Conservation (phyloP, 1,140 invertebrate species). For the Drusus annulatus region DNA sequence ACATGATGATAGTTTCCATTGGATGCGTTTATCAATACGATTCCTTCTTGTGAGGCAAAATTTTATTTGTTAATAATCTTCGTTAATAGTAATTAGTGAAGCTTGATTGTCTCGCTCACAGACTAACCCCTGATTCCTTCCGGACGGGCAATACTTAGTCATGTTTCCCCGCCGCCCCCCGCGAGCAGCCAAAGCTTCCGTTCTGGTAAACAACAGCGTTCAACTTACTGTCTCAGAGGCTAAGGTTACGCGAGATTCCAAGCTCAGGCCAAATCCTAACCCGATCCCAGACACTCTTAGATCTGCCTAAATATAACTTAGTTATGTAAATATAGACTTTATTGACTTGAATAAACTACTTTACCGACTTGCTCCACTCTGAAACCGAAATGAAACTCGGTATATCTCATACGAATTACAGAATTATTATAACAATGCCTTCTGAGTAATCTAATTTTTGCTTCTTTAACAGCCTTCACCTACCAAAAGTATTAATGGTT, state of each 20-base stretch:
- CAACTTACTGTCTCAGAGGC: background rate
- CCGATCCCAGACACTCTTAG: background rate
- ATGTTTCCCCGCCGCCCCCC: background rate
- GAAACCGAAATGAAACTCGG: no score
- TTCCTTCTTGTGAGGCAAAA: no score
- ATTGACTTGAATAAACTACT: background rate
- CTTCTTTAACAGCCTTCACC: no score
- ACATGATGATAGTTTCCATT: no score
- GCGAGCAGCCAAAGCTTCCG: constrained; percentile 8
- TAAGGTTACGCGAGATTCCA: constrained; percentile 7
- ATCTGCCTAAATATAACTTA: background rate
- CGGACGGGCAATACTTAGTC: constrained; percentile 32
- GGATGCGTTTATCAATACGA: no score
- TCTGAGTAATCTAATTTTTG: no score
- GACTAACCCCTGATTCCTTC: constrained; percentile 27
- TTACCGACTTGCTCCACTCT: background rate
- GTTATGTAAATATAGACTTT: constrained; percentile 1
- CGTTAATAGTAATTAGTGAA: no score
- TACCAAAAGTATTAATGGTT: no score
- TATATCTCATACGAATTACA: no score
- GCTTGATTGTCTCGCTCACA: no score
- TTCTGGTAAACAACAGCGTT: constrained; percentile 31
- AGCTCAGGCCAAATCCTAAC: background rate
- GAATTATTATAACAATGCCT: no score
- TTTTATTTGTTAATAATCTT: no score